Evolutionary conservation across 2,113 vertebrate genomes (phyloP).

Genomic region (Polyodon spathula): DNA sequence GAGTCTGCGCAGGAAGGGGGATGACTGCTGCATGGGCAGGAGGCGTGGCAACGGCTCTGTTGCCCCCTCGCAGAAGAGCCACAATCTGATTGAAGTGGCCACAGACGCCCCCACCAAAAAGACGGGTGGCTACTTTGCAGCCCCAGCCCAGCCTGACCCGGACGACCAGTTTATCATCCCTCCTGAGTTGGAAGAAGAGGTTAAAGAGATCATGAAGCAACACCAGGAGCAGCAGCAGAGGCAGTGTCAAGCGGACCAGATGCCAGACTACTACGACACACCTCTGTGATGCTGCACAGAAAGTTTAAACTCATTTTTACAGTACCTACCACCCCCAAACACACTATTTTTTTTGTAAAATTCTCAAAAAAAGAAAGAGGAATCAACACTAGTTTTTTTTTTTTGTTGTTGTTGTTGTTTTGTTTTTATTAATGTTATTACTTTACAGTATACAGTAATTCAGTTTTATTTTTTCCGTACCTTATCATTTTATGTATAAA

Average conservation of each 20-base stretch:
- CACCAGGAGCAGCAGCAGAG: conserved; percentile 82
- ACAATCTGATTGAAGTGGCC: conserved; percentile 90
- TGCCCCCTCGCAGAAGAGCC: conserved; percentile 80
- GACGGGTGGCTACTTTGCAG: conserved; percentile 86
- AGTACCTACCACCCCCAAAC: conserved; percentile 7
- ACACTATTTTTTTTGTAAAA: conserved; percentile 32
- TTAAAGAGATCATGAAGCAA: conserved; percentile 96
- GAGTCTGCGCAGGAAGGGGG: neutral
- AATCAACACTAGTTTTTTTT: conserved; percentile 47
- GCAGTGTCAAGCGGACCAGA: conserved; percentile 61
- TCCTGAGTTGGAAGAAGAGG: conserved; percentile 93
- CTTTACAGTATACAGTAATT: conserved; percentile 33
- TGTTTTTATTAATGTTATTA: conserved; percentile 40
- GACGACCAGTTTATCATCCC: conserved; percentile 97
- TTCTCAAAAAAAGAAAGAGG: too few relatives aligned
- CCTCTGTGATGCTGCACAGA: conserved; percentile 68
- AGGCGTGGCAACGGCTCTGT: conserved; percentile 81
- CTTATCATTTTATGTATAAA: conserved; percentile 80
- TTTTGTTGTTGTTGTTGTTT: too few relatives aligned
- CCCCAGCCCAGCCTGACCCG: conserved; percentile 85
- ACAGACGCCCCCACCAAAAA: conserved; percentile 77
- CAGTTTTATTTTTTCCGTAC: conserved; percentile 53
- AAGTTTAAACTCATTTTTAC: conserved; percentile 19
- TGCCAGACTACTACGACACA: conserved; percentile 79
- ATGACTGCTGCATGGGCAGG: conserved; percentile 53